phyloP scores from a whole-genome alignment of 2,113 vertebrate genomes.

The Pogona vitticeps region DNA sequence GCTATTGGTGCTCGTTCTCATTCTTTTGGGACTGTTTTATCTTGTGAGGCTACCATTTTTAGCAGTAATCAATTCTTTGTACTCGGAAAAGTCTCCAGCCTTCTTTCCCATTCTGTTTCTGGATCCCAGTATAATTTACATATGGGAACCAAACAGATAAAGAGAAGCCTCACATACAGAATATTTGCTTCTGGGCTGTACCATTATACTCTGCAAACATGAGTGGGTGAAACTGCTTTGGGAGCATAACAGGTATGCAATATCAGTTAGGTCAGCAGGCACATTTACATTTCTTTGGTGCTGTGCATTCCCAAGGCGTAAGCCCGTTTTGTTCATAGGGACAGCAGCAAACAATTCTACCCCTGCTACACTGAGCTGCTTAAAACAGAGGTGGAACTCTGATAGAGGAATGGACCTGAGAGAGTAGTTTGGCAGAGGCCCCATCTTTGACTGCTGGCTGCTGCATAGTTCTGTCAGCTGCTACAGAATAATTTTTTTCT shows the following conservation, averaged over 20 bases:
- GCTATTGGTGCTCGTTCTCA: no score
- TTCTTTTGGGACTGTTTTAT: background rate
- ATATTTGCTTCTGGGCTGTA: background rate
- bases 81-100: background rate
- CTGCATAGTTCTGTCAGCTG: background rate
- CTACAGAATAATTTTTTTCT: background rate
- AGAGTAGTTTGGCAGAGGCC: background rate
- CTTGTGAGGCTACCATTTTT: background rate
- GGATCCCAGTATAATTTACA: background rate
- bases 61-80: background rate
- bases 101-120: background rate
- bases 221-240: no score
- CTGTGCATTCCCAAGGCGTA: background rate
- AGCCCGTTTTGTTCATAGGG: no score
- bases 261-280: background rate
- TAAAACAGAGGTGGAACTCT: background rate
- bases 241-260: background rate
- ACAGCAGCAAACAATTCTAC: background rate
- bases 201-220: background rate
- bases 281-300: background rate
- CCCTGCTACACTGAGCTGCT: background rate
- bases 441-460: no score
- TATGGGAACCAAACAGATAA: background rate
- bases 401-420: background rate
- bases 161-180: background rate